phyloP scores from a whole-genome alignment of 2,797 vertebrate species.

The Pachyuromys duprasi region DNA sequence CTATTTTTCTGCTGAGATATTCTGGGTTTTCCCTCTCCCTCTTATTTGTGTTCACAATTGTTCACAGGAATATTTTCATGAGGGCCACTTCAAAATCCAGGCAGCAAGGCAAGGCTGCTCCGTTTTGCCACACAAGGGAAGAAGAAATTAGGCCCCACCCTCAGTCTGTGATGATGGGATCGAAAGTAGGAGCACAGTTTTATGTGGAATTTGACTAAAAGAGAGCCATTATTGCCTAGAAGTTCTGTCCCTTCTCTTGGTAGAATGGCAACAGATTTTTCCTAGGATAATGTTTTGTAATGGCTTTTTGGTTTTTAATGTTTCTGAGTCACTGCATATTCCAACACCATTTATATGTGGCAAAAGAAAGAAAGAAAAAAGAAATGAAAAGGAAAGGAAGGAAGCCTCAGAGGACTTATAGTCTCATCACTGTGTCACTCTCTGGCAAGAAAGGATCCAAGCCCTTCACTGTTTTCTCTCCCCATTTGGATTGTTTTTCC shows the following conservation, averaged over 20 bases:
- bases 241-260: not conserved
- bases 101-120: not conserved
- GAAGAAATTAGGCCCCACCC: not conserved
- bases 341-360: not conserved
- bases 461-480: not conserved
- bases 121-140: not conserved
- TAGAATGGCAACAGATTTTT: not conserved
- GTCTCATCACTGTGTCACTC: not conserved
- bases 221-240: not conserved
- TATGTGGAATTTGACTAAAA: not conserved
- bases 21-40: not conserved
- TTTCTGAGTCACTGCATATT: not conserved
- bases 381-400: not conserved
- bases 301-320: not conserved
- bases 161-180: not conserved
- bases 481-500: not conserved
- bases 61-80: slow-evolving; percentile 11
- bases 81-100: slow-evolving; percentile 8
- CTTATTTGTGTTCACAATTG: not conserved
- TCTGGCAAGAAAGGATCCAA: not conserved
- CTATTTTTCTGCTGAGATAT: not conserved
- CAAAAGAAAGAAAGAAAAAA: not conserved
- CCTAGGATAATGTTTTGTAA: not conserved
- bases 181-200: not conserved
- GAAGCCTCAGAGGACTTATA: slow-evolving; percentile 8